Evolutionary conservation across 2,113 vertebrate genomes (phyloP), one percentile per base, ranked within the genome.

Genomic region (Melanocharis versteri): DNA sequence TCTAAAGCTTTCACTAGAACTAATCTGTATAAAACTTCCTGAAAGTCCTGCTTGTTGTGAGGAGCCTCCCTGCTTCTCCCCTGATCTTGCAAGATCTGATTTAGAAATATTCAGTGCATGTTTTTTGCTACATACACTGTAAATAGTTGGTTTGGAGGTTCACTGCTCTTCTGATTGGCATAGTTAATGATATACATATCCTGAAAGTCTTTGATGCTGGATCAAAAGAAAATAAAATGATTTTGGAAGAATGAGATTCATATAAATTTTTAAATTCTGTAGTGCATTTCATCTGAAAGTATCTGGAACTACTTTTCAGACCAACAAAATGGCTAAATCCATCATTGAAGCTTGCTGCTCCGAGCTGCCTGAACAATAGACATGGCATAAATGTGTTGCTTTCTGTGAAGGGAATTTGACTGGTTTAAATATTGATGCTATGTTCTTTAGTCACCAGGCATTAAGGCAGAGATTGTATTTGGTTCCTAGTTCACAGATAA

Each of bases 121-220:
- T 62, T 87, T 93, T 62, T 69, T 65, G 15, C 17, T 62, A 13
- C 6, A 10, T 90, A 3, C 21, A 48, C 11, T 62, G 31, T 81
- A 93, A 80, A 39, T 16, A 50, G 40, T 40, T 85, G 66, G 40
- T 40, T 85, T 87, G 75, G 54, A 76, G 54, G 44, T 80, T 90
- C 42, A 58, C 23, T 80, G 65, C 37, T 83, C 10, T 83, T 72
- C 70, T 91, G 70, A 86, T 68, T 90, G 88, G 39, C 77, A 53
- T 60, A 76, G 54, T 53, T 93, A 95, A 89, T 89, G 45, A 69
- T 75, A 35, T 9, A n/a, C 31, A 2, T 50, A 85, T 48, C 37
- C 42, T 58, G 30, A 37, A 86, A 75, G 35, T 62, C 85, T 94
- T 96, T 97, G 79, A 89, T 94, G 88, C 71, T 60, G 66, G 69